Base-by-base conservation (phyloP, 1,140 invertebrate genomes). In the Papilio dardanus region DNA sequence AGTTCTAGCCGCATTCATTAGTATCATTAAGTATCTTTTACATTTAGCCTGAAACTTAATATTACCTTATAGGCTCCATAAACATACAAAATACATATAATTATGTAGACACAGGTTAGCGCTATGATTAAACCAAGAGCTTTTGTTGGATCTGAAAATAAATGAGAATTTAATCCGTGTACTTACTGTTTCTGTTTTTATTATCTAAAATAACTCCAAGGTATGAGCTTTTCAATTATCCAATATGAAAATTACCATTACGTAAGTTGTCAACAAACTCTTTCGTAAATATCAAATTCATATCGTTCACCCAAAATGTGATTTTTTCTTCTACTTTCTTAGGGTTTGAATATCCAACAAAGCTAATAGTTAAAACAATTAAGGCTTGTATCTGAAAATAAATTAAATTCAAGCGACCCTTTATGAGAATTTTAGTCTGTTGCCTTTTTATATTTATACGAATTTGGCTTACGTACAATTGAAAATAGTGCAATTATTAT, bases 31-130 rank as follows among this genome's bases (percentile, higher is more conserved):
- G n/a, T n/a, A n/a, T n/a, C n/a, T n/a, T n/a, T n/a, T n/a, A n/a
- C n/a, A n/a, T n/a, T n/a, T n/a, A n/a, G n/a, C n/a, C n/a, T n/a
- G n/a, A n/a, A n/a, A n/a, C n/a, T n/a, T n/a, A n/a, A n/a, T n/a
- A n/a, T n/a, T 54, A 92, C 91, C 76, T 40, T 83, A 74, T 84
- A 93, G 4, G 91, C 88, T 71, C 88, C 91, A 76, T 92, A 92
- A 12, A 89, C 87, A 76, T 82, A 90, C 66, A 87, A 28, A 16
- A 88, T n/a, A 66, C 86, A 86, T 42, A 81, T 33, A 14, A 87
- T 21, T 33, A 90, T 86, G 50, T 93, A 92, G 6, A 91, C 66
- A 10, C 77, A 82, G 31, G 79, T 74, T 4, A 86, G 73, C 35
- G 50, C 76, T 67, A 90, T 87, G 5, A 76, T 68, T 12, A 86